phyloP scores from a whole-genome alignment of 1,140 invertebrate species.

The Heliconius hermathena region DNA sequence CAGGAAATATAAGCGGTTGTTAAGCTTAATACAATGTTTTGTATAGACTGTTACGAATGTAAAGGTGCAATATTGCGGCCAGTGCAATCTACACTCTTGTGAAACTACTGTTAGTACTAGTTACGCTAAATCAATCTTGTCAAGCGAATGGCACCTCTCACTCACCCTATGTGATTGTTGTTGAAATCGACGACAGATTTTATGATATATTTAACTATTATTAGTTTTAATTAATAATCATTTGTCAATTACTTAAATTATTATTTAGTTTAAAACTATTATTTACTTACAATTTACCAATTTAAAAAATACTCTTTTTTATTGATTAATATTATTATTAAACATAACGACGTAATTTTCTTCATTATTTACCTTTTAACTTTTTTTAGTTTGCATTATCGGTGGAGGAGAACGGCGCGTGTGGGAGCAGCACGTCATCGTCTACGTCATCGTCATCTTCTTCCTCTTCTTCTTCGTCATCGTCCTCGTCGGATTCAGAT shows the following conservation, averaged over 20 bases:
- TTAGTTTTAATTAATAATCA: not conserved
- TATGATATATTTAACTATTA: not conserved
- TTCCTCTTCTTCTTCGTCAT: constrained; percentile 71
- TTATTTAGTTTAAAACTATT: not conserved
- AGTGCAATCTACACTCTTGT: constrained; percentile 54
- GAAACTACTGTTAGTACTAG: constrained; percentile 52
- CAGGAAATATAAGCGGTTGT: constrained; percentile 35
- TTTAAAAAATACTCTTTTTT: not conserved
- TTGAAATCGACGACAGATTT: constrained; percentile 29
- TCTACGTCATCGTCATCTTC: constrained; percentile 73
- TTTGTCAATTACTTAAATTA: not conserved
- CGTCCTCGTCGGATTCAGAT: constrained; percentile 77
- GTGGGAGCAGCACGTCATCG: constrained; percentile 69
- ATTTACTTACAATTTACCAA: no score
- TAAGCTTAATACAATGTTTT: constrained; percentile 32
- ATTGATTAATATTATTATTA: not conserved
- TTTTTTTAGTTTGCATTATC: constrained; percentile 64
- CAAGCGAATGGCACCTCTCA: constrained; percentile 54
- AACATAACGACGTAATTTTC: not conserved
- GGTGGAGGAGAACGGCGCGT: constrained; percentile 59
- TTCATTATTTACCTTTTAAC: no score
- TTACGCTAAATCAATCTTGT: constrained; percentile 66
- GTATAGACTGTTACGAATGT: constrained; percentile 36
- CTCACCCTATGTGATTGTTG: constrained; percentile 39
- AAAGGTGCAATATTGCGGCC: constrained; percentile 56